phyloP scores from a whole-genome alignment of 2,113 vertebrate genomes.

The Urocitellus parryii region DNA sequence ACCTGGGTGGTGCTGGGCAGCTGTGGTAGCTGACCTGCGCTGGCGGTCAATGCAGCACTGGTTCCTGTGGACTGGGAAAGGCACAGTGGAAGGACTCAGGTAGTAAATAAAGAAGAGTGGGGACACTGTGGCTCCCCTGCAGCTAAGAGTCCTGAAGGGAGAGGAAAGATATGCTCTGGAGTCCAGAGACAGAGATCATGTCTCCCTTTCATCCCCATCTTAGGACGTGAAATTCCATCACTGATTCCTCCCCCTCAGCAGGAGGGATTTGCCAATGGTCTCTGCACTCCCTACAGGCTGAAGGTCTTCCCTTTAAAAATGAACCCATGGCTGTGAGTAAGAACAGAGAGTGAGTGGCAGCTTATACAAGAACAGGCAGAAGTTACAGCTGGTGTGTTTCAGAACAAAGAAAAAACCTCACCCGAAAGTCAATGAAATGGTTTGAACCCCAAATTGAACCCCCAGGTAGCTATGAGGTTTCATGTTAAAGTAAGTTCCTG shows the following conservation, averaged over 20 bases:
- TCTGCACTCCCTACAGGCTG: background rate
- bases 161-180: background rate
- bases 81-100: accelerated
- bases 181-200: accelerated
- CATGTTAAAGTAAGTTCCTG: background rate
- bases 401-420: background rate
- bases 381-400: background rate
- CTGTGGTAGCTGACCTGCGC: too few relatives aligned
- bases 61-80: background rate
- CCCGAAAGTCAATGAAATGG: background rate
- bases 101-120: accelerated
- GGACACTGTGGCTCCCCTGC: accelerated
- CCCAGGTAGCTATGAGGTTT: accelerated
- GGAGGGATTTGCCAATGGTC: accelerated
- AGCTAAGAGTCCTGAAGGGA: too few relatives aligned
- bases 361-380: background rate
- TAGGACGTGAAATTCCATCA: background rate
- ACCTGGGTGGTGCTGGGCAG: background rate
- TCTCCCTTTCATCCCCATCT: accelerated
- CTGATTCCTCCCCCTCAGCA: background rate
- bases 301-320: background rate
- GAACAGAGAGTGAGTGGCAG: background rate
- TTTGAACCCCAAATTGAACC: background rate
- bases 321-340: background rate
- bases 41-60: accelerated